A percentile compares a stretch with the other conserved stretches of the same genome.
Evolutionary conservation across 2,888 invertebrate species (phyloP).

Genomic region (Eristalis intricaria): DNA sequence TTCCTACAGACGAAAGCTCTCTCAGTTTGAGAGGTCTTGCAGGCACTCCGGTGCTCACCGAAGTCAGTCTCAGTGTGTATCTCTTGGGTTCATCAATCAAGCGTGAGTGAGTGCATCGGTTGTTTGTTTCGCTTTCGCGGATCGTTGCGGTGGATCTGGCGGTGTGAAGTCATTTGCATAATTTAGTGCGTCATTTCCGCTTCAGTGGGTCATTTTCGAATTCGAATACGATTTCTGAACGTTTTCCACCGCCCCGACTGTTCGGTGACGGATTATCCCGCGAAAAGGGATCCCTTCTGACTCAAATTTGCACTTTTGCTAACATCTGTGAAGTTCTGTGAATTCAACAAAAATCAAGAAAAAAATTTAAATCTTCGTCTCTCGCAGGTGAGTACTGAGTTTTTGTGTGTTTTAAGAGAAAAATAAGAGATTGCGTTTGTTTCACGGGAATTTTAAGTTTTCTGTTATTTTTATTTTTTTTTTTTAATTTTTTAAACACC

Average conservation of each 20-base stretch:
- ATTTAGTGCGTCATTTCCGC: constrained; percentile 68
- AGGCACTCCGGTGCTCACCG: constrained; percentile 58
- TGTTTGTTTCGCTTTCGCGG: constrained; percentile 21
- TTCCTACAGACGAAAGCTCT: constrained; percentile 58
- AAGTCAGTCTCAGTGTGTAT: constrained; percentile 69
- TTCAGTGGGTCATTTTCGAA: constrained; percentile 44
- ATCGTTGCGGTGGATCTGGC: constrained; percentile 3
- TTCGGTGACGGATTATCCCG: background rate
- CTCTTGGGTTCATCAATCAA: constrained; percentile 70
- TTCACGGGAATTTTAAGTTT: background rate
- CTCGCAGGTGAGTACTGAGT: constrained; percentile 55
- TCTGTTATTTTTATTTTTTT: background rate
- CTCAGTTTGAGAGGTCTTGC: constrained; percentile 31
- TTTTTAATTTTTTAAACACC: background rate
- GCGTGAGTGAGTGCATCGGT: constrained; percentile 71
- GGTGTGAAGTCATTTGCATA: constrained; percentile 58
- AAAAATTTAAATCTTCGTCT: background rate
- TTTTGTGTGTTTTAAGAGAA: background rate
- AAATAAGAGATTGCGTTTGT: background rate
- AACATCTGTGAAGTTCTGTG: constrained; percentile 54
- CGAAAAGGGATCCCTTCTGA: constrained; percentile 18
- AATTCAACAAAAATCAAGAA: background rate
- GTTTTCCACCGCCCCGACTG: constrained; percentile 18
- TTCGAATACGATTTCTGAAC: constrained; percentile 29
- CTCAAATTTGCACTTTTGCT: constrained; percentile 36